Evolutionary conservation across 2,113 vertebrate genomes (phyloP).

Genomic region (Dicerorhinus sumatrensis): DNA sequence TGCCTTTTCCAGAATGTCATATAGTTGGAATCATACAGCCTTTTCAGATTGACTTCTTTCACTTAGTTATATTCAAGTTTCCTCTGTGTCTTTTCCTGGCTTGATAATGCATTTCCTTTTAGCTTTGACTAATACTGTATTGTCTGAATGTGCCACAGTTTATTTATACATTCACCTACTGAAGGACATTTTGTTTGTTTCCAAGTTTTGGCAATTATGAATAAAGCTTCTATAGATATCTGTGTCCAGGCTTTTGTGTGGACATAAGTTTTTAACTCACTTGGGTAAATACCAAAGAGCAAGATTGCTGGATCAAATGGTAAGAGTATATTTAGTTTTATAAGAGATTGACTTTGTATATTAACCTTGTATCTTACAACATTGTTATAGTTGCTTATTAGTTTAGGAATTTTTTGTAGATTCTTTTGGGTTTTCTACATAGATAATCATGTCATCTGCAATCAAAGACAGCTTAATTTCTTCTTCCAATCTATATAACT

Average conservation of each 20-base stretch:
- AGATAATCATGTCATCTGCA: neutral
- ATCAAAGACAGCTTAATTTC: neutral
- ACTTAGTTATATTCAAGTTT: neutral
- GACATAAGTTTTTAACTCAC: neutral
- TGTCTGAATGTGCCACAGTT: neutral
- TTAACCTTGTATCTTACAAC: neutral
- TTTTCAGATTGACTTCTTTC: neutral
- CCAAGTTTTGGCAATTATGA: neutral
- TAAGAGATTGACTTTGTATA: neutral
- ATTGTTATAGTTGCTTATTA: neutral
- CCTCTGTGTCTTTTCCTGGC: neutral
- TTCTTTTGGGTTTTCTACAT: neutral
- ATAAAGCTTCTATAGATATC: neutral
- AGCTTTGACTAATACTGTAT: neutral
- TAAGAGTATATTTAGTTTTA: neutral
- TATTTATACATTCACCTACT: neutral
- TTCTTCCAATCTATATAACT: neutral
- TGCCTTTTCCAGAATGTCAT: neutral
- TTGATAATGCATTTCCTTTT: constrained; percentile 27
- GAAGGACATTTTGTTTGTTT: neutral
- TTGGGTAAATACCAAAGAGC: neutral
- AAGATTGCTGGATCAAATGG: neutral
- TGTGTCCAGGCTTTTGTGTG: neutral
- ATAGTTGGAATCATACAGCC: neutral
- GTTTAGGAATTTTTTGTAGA: neutral